Percentiles rank a stretch among this genome's conserved stretches.
Conservation (phyloP, 2,113 vertebrate species). For the Boleophthalmus pectinirostris region DNA sequence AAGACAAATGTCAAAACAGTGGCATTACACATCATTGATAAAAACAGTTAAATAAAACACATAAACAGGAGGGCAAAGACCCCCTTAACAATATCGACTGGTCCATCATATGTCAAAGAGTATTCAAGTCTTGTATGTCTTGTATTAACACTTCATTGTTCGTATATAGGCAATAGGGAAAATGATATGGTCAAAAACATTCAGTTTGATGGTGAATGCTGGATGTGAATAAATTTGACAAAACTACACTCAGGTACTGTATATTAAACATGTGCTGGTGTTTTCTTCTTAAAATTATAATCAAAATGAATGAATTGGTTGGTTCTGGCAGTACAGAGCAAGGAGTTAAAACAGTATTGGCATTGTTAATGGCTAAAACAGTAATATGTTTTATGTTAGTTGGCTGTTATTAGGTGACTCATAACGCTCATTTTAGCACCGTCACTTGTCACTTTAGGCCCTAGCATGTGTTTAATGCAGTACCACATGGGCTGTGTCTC, state of each 20-base stretch:
- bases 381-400: constrained; percentile 1
- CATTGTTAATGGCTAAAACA: neutral
- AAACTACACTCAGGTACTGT: neutral
- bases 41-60: constrained; percentile 63
- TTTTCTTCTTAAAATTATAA: neutral
- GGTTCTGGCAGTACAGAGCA: constrained; percentile 3
- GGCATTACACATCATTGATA: constrained; percentile 49
- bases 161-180: constrained; percentile 24
- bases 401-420: constrained; percentile 2
- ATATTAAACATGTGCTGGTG: constrained; percentile 1
- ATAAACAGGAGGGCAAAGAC: constrained; percentile 53
- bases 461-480: constrained; percentile 34
- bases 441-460: constrained; percentile 13
- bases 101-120: constrained; percentile 31
- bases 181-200: neutral
- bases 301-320: neutral
- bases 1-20: constrained; percentile 24
- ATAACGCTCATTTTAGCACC: constrained; percentile 1
- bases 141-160: constrained; percentile 56
- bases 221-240: neutral
- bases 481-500: constrained; percentile 19
- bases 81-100: constrained; percentile 16
- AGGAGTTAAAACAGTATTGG: neutral
- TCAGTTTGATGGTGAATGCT: neutral
- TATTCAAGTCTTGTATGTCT: constrained; percentile 56